phyloP scores from a whole-genome alignment of 2,113 vertebrate genomes.

The Athene cunicularia region DNA sequence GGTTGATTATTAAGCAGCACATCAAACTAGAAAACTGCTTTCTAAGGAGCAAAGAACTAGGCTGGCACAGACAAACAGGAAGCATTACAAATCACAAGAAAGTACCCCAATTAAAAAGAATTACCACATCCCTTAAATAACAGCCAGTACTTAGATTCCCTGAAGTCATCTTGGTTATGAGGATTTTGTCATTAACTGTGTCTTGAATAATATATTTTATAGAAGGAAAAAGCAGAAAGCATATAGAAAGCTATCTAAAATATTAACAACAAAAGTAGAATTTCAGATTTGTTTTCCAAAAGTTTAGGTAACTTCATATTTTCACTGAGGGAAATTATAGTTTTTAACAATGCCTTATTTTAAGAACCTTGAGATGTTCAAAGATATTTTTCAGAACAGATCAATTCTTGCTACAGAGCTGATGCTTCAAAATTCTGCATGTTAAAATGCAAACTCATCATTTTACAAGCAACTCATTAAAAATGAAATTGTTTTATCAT shows the following conservation, averaged over 20 bases:
- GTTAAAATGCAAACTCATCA: constrained; percentile 18
- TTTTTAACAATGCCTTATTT: not conserved
- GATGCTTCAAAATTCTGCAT: constrained; percentile 1
- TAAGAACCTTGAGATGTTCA: not conserved
- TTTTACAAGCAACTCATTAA: constrained; percentile 21
- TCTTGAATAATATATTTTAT: not conserved
- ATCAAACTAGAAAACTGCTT: not conserved
- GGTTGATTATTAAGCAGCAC: not conserved
- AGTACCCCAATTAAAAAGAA: not conserved
- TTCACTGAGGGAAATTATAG: not conserved
- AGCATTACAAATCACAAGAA: not conserved
- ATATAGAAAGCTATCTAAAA: not conserved
- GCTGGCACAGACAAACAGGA: not conserved
- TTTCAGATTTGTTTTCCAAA: not conserved
- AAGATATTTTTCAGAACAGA: not conserved
- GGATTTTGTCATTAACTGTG: not conserved
- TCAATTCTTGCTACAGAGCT: not conserved
- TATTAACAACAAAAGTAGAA: not conserved
- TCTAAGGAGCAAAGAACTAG: not conserved
- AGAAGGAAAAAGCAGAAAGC: not conserved
- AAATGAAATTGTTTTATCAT: constrained; percentile 23
- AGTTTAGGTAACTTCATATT: not conserved
- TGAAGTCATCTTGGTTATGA: not conserved
- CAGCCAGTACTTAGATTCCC: not conserved
- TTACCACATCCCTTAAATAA: not conserved